Evolutionary conservation across 1,140 invertebrate genomes (phyloP).

Genomic region (fruit fly (Drosophila melanogaster)): Release_6_plus_ISO1_MT NC_004354.4:21253501-21254000

Average conservation of each 20-base stretch:
- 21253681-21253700: conserved; percentile 53
- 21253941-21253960: conserved; percentile 81
- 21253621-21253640: conserved; percentile 61
- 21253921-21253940: conserved; percentile 13
- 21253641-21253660: conserved; percentile 82
- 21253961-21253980: conserved; percentile 74
- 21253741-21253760: conserved; percentile 53
- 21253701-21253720: conserved; percentile 15
- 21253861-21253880: conserved; percentile 29
- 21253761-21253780: conserved; percentile 18
- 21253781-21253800: conserved; percentile 2
- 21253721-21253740: conserved; percentile 68
- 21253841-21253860: conserved; percentile 31
- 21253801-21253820: background rate
- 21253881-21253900: background rate
- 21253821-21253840: conserved; percentile 1
- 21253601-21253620: background rate
- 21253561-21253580: conserved; percentile 3
- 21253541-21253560: background rate
- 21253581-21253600: conserved; percentile 8
- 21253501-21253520: conserved; percentile 50
- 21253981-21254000: conserved; percentile 23
- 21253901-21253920: conserved; percentile 5
- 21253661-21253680: conserved; percentile 79
- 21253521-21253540: conserved; percentile 29